Conservation (phyloP, 2,797 vertebrate genomes). For the Phaenicophaeus curvirostris region DNA sequence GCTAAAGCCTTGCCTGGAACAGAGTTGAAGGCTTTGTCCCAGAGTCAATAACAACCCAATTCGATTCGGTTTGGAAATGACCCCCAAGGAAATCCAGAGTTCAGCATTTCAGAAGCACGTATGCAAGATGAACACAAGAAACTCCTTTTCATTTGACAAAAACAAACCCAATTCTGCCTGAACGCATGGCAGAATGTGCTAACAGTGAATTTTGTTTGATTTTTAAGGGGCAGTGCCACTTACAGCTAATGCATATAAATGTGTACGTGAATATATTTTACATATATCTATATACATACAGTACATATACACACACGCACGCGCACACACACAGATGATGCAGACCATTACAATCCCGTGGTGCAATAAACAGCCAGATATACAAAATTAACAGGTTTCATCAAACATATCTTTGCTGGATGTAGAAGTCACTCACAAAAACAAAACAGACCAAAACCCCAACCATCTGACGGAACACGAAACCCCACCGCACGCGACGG, state of each 20-base stretch:
- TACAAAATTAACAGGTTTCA: constrained; percentile 67
- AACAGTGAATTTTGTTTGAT: constrained; percentile 33
- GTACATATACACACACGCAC: constrained; percentile 60
- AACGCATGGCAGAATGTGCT: neutral
- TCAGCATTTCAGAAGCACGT: constrained; percentile 47
- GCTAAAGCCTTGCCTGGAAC: constrained; percentile 10
- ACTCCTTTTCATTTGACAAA: constrained; percentile 20
- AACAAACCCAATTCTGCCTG: constrained; percentile 17
- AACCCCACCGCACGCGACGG: neutral
- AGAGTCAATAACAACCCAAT: neutral
- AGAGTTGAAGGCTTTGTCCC: neutral
- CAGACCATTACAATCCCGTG: constrained; percentile 70
- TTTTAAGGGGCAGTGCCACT: constrained; percentile 56
- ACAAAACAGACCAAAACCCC: constrained; percentile 21
- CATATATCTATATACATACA: constrained; percentile 72
- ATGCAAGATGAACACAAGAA: constrained; percentile 40
- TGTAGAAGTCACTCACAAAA: constrained; percentile 34
- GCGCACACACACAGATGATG: constrained; percentile 56
- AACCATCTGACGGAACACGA: neutral
- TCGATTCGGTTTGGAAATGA: neutral
- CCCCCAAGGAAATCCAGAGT: neutral
- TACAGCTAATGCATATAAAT: constrained; percentile 64
- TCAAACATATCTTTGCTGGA: constrained; percentile 37
- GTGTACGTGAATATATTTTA: constrained; percentile 66
- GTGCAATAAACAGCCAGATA: constrained; percentile 72